Evolutionary conservation across 2,888 invertebrate species (phyloP), one percentile per base, ranked within the genome.

Genomic region (Molanna angustata): DNA sequence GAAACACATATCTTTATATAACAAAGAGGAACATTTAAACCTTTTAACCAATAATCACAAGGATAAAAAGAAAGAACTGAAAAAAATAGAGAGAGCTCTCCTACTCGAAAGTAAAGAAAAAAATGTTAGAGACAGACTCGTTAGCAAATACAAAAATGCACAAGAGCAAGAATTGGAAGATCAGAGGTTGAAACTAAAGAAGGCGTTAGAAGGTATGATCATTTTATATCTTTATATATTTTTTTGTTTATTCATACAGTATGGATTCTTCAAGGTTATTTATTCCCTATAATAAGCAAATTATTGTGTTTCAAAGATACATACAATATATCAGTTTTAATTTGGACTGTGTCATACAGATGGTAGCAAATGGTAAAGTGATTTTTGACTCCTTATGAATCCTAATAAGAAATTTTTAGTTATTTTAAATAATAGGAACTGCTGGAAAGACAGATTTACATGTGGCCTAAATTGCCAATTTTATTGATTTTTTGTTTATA

Each of bases 91-190:
- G 54, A 65, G 63, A 54, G 66, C 61, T 19, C 54, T 50, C 32
- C 56, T 32, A 65, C 65, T 45, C 63, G 65, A 60, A 59, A 61
- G 18, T 60, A 63, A 54, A 32, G 72, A 73, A 58, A 61, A 69
- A 1, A 56, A 57, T 0, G 69, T 70, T 3, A 67, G 76, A 0
- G 65, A 67, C 7, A 67, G 72, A 1, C 62, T 75, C 7, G 71
- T 77, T 4, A 71, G 71, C 42, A 69, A 69, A 49, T 66, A 64
- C 60, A 79, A 78, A 61, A 67, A 69, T 7, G 66, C 70, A 21
- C 79, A 78, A 53, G 80, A 82, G 63, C 67, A 71, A 1, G 68
- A 74, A 40, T 64, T 81, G 4, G 72, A 78, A 11, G 72, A 70
- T 19, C 80, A 80, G 66, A 65, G 75, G 60, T 72, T 74, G 35